phyloP scores from a whole-genome alignment of 2,113 vertebrate genomes.

The Microcebus jonahi region DNA sequence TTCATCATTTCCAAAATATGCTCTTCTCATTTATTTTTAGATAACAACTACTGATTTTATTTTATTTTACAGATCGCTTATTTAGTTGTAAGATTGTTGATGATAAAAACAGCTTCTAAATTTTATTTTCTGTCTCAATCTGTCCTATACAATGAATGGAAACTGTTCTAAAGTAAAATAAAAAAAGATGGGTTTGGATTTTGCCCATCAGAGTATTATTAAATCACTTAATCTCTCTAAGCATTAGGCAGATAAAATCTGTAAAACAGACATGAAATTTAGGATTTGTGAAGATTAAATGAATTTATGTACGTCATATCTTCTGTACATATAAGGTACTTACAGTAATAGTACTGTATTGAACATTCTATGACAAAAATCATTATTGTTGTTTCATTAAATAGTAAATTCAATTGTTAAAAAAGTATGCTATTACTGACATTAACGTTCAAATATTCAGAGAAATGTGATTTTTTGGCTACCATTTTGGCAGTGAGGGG shows the following conservation, averaged over 20 bases:
- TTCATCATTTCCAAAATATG: background rate
- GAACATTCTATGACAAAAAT: background rate
- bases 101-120: background rate
- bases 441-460: background rate
- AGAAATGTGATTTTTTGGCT: background rate
- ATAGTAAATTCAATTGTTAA: constrained; percentile 11
- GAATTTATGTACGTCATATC: background rate
- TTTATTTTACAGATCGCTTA: constrained; percentile 24
- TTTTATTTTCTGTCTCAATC: constrained; percentile 26
- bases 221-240: background rate
- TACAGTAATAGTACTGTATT: background rate
- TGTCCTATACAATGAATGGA: background rate
- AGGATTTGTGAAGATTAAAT: constrained; percentile 6
- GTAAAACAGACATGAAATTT: background rate
- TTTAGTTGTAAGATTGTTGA: background rate
- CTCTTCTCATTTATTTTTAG: background rate
- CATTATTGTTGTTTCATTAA: background rate
- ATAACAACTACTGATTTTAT: background rate
- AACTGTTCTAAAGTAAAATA: background rate
- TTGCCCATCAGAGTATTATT: background rate
- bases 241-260: background rate
- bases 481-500: background rate
- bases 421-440: background rate
- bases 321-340: background rate
- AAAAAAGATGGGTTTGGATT: background rate